Percentiles rank a stretch among this genome's conserved stretches.
These are phyloP conservation scores for Champsocephalus gunnari DNA, from an alignment of 2,797 vertebrate genomes.

Conservation along the genomic window DNA sequence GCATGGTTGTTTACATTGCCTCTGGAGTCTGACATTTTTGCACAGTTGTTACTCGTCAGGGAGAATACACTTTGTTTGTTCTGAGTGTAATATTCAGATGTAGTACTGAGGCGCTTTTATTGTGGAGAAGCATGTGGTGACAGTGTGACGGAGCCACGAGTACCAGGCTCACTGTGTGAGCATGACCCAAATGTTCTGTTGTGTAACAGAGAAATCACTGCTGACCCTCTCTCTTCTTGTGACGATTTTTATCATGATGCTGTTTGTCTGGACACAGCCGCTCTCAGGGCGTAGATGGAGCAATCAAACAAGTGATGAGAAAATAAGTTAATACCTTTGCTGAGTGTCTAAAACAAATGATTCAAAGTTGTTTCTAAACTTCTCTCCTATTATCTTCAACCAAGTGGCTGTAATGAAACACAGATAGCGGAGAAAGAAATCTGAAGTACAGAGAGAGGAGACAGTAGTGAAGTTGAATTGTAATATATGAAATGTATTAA, in stretches of 20 bases:
- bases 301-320: constrained; percentile 25
- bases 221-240: constrained; percentile 62
- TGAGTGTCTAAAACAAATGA: constrained; percentile 39
- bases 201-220: constrained; percentile 40
- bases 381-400: constrained; percentile 32
- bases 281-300: constrained; percentile 45
- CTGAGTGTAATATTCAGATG: constrained; percentile 43
- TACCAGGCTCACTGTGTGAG: constrained; percentile 77
- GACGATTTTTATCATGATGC: constrained; percentile 80
- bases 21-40: constrained; percentile 51
- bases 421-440: constrained; percentile 75
- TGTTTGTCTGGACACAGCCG: constrained; percentile 72
- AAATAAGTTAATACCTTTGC: constrained; percentile 26
- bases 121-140: constrained; percentile 67
- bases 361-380: constrained; percentile 25
- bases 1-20: constrained; percentile 65
- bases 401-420: constrained; percentile 74
- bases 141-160: constrained; percentile 58
- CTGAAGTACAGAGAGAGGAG: constrained; percentile 63
- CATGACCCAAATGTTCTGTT: constrained; percentile 58
- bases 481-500: constrained; percentile 25
- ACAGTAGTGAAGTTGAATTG: constrained; percentile 28
- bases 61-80: constrained; percentile 43
- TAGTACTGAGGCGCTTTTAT: constrained; percentile 63
- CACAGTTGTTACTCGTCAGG: constrained; percentile 55